Conservation (phyloP, 2,888 invertebrate species). For the Arrhopalites spinosus region DNA sequence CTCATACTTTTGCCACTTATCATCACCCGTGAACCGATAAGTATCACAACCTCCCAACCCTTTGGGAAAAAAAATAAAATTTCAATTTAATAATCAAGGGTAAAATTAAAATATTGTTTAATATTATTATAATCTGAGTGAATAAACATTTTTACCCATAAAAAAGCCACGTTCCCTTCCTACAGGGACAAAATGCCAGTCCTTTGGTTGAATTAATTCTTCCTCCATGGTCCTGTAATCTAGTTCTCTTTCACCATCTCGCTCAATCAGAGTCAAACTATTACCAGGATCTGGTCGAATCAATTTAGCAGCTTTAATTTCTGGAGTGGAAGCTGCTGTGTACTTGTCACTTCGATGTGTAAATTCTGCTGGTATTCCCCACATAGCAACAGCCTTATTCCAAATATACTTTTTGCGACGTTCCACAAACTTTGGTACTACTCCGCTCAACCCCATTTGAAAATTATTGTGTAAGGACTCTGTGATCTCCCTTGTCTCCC, state of each 20-base stretch:
- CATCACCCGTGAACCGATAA: too few species aligned
- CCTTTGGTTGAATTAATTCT: conserved; percentile 33
- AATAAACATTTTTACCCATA: conserved; percentile 58
- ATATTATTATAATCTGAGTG: conserved; percentile 1
- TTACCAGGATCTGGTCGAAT: conserved; percentile 44
- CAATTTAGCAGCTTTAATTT: conserved; percentile 35
- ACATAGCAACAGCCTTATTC: conserved; percentile 22
- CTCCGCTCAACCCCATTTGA: too few species aligned
- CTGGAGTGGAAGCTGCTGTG: conserved; percentile 35
- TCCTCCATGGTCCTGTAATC: conserved; percentile 39
- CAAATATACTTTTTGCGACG: conserved; percentile 30
- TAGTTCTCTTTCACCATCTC: conserved; percentile 45
- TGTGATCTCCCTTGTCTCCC: too few species aligned
- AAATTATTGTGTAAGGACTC: too few species aligned
- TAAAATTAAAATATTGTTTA: not conserved
- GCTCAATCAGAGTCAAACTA: conserved; percentile 23
- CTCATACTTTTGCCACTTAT: too few species aligned
- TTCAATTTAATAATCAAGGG: not conserved
- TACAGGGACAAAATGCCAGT: conserved; percentile 49
- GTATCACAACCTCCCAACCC: too few species aligned
- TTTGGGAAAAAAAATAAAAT: not conserved
- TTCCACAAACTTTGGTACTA: too few species aligned
- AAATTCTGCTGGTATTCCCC: conserved; percentile 38
- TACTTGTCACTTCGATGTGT: conserved; percentile 36
- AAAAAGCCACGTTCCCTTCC: conserved; percentile 52